These are phyloP conservation scores for Taphrorychus bicolor DNA, from an alignment of 2,888 invertebrate species.

Conservation along the genomic window DNA sequence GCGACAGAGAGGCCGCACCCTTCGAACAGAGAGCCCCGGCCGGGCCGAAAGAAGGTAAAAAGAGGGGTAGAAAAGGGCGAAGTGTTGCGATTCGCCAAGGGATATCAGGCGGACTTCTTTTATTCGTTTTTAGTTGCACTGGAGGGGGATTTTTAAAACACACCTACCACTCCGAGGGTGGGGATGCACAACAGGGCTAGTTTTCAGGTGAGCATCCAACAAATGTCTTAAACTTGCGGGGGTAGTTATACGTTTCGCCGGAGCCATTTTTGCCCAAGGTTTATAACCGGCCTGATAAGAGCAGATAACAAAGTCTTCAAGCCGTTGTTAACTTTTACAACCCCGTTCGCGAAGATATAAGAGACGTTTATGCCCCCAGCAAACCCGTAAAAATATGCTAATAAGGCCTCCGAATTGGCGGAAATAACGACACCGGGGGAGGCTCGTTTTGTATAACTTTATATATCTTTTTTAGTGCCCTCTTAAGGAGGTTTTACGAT, in stretches of 20 bases:
- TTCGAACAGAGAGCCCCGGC: constrained; percentile 19
- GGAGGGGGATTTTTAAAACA: constrained; percentile 48
- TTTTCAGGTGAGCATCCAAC: background rate
- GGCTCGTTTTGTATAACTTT: constrained; percentile 36
- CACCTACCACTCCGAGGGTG: constrained; percentile 39
- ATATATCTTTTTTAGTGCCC: constrained; percentile 38
- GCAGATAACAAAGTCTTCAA: constrained; percentile 59
- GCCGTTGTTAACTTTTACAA: constrained; percentile 58
- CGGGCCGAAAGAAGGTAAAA: constrained; percentile 40
- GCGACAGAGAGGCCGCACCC: constrained; percentile 17
- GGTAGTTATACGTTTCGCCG: background rate
- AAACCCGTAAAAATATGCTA: constrained; percentile 40
- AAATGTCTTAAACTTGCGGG: background rate
- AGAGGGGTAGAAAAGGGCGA: constrained; percentile 48
- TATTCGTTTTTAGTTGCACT: constrained; percentile 46
- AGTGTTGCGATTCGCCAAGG: constrained; percentile 50
- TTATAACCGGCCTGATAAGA: constrained; percentile 59
- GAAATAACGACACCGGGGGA: constrained; percentile 24
- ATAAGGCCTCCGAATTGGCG: constrained; percentile 32
- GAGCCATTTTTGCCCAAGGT: constrained; percentile 57
- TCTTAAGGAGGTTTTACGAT: constrained; percentile 28
- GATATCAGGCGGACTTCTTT: constrained; percentile 47
- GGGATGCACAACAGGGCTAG: background rate
- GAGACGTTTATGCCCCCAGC: constrained; percentile 33
- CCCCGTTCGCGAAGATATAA: constrained; percentile 49